These are phyloP conservation scores for Calypte anna DNA, from an alignment of 2,113 vertebrate genomes.

Conservation along the genomic window DNA sequence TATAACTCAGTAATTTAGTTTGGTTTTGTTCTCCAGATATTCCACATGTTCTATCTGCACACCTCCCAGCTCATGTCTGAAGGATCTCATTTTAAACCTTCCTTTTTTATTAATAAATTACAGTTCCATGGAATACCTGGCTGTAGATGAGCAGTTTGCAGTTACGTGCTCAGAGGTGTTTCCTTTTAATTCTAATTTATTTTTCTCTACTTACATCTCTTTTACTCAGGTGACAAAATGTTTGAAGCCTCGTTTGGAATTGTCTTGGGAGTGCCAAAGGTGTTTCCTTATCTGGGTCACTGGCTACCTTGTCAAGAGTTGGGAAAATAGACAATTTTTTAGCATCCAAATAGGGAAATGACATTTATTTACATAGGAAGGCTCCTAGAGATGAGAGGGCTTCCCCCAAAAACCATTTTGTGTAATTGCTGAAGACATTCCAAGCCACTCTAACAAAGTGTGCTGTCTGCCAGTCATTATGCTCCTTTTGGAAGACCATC, in stretches of 20 bases:
- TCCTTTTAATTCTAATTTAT: not conserved
- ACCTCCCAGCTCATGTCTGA: not conserved
- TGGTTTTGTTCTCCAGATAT: not conserved
- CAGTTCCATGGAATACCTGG: not conserved
- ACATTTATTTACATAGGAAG: not conserved
- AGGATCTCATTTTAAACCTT: not conserved
- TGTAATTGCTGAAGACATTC: slow-evolving; percentile 60
- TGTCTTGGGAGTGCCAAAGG: not conserved
- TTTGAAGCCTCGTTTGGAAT: not conserved
- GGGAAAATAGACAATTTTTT: not conserved
- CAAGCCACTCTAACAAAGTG: slow-evolving; percentile 51
- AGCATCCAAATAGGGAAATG: not conserved
- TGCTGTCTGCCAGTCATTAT: slow-evolving; percentile 65
- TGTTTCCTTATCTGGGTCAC: not conserved
- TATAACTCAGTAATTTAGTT: not conserved
- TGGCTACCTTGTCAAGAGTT: not conserved
- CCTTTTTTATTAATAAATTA: not conserved
- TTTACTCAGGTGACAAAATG: not conserved
- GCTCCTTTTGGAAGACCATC: slow-evolving; percentile 64
- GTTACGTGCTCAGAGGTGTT: not conserved
- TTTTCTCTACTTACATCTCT: not conserved
- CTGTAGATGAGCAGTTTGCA: not conserved
- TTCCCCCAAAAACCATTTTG: slow-evolving; percentile 10
- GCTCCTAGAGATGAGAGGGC: not conserved
- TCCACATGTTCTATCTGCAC: not conserved